phyloP scores from a whole-genome alignment of 2,113 vertebrate genomes.

The Patagioenas fasciata region DNA sequence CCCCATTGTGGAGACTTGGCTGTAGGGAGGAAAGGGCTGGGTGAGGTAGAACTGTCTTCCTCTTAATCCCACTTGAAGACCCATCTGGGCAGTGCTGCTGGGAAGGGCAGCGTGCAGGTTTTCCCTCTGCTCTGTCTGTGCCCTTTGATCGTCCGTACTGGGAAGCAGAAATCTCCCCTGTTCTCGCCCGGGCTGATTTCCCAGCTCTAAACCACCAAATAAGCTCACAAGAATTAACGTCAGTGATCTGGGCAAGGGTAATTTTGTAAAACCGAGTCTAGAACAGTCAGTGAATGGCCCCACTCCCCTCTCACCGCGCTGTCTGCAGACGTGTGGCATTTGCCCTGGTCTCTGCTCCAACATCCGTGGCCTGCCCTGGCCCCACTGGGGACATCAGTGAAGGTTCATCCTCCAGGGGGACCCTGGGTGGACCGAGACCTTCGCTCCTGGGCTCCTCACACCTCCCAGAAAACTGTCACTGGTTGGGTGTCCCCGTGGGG shows the following conservation, averaged over 20 bases:
- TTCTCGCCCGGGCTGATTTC: neutral
- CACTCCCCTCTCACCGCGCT: neutral
- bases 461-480: neutral
- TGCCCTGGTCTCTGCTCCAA: neutral
- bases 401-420: neutral
- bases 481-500: rapidly evolving
- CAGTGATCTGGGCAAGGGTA: rapidly evolving
- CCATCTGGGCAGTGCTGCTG: neutral
- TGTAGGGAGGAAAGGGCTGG: neutral
- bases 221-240: neutral
- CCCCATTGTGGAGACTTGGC: neutral
- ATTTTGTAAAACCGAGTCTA: neutral
- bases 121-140: neutral
- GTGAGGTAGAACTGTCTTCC: neutral
- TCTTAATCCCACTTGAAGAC: neutral
- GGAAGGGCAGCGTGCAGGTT: neutral
- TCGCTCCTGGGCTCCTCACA: rapidly evolving
- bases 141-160: rapidly evolving
- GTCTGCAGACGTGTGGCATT: neutral
- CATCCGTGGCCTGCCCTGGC: rapidly evolving
- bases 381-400: too few relatives aligned
- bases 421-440: neutral
- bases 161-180: neutral
- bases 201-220: neutral
- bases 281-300: too few relatives aligned